Conservation (phyloP, 2,888 invertebrate genomes). For the Apocheima hispidaria region DNA sequence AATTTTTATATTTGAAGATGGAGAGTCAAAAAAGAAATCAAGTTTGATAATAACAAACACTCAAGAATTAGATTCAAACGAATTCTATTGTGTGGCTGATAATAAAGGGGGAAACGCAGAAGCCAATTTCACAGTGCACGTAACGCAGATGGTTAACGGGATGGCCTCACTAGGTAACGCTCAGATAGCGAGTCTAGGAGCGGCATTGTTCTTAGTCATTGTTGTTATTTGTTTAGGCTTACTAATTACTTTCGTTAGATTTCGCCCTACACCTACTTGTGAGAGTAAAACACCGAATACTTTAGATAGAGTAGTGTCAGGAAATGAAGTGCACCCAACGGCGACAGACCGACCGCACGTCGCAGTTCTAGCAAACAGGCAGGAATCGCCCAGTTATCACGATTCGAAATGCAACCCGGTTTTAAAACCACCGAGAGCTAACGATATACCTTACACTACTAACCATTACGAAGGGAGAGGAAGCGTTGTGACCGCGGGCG, state of each 20-base stretch:
- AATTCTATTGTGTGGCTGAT: constrained; percentile 96
- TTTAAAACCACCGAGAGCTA: constrained; percentile 89
- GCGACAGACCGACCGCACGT: constrained; percentile 84
- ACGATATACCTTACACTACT: constrained; percentile 89
- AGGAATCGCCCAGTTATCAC: constrained; percentile 70
- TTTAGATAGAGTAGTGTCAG: constrained; percentile 90
- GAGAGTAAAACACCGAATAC: constrained; percentile 92
- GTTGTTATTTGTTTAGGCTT: constrained; percentile 90
- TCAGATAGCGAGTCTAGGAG: constrained; percentile 94
- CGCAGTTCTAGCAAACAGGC: constrained; percentile 85
- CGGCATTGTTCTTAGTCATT: constrained; percentile 92
- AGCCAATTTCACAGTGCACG: constrained; percentile 95
- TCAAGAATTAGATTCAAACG: constrained; percentile 93
- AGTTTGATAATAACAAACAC: constrained; percentile 92
- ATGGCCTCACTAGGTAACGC: constrained; percentile 93
- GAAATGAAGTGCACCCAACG: constrained; percentile 80
- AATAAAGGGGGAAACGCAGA: constrained; percentile 95
- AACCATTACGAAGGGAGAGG: constrained; percentile 90
- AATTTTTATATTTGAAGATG: constrained; percentile 91
- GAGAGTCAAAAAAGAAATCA: constrained; percentile 91
- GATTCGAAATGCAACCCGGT: constrained; percentile 88
- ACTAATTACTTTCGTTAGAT: constrained; percentile 90
- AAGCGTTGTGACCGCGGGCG: constrained; percentile 87
- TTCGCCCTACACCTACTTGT: constrained; percentile 90
- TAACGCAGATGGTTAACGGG: constrained; percentile 91